Evolutionary conservation across 2,888 invertebrate genomes (phyloP), one percentile per base, ranked within the genome.

Genomic region (Flexamia atlantica): DNA sequence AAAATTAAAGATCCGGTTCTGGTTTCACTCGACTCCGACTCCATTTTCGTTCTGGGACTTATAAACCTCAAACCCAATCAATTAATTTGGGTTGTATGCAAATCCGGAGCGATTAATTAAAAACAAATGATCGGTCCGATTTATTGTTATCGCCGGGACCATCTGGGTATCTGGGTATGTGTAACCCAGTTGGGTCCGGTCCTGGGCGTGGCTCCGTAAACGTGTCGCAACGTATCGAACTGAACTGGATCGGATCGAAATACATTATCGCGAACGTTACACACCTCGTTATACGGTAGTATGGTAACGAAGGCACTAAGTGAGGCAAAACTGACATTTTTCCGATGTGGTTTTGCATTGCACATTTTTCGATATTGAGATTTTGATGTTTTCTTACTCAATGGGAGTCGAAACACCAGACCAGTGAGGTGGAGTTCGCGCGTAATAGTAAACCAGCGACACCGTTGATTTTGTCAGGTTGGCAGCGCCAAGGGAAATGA

Each of bases 131-230:
- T 70, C 40, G 70, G 40, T 23, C 70, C 20, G 23, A 70, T 70
- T 70, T 70, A 40, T 40, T 40, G 70, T 70, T 70, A 70, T 70
- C 70, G 40, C 40, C 23, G n/a, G 12, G 68, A 68, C 68, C 40
- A 36, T 72, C 36, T 68, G 23, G 42, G 42, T 40, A n/a, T n/a
- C 9, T 28, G 1, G 1, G 42, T 72, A 9, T 40, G 46, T 23
- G 76, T 76, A 76, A 76, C 76, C 76, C 76, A 76, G 76, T 76
- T 76, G 76, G 28, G 25, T 36, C 76, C 36, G 76, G 76, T 76
- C 50, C 50, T 76, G 76, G 76, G 76, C 28, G 76, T 76, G 76
- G 72, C 40, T 25, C 50, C 50, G 76, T 42, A 64, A 28, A 50
- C 76, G 50, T 76, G 76, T 76, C 50, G 76, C 50, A 46, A 76